Percentiles rank a stretch among this genome's conserved stretches.
Conservation (phyloP, 1,140 invertebrate genomes). For the Pinna nobilis region DNA sequence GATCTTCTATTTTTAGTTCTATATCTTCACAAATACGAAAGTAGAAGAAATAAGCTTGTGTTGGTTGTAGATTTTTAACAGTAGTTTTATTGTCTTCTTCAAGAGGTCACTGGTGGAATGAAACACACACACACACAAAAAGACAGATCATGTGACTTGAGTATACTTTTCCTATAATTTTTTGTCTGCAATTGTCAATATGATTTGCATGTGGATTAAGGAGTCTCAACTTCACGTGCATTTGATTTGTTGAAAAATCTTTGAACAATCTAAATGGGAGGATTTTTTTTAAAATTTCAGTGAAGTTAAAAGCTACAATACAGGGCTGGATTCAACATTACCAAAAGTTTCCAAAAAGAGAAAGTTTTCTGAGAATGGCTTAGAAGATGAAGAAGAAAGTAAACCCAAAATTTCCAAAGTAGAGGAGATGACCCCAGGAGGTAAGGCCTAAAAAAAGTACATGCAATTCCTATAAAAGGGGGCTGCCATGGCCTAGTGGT, state of each 20-base stretch:
- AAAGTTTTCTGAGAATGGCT: slow-evolving; percentile 68
- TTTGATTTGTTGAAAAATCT: background rate
- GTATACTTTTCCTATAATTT: background rate
- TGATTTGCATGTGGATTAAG: background rate
- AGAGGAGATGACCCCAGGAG: slow-evolving; percentile 16
- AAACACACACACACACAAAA: background rate
- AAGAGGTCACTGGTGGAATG: background rate
- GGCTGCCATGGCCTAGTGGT: too few species aligned
- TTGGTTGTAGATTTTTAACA: background rate
- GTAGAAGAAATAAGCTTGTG: background rate
- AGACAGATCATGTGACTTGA: background rate
- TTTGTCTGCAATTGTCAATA: background rate
- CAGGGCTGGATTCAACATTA: slow-evolving; percentile 76
- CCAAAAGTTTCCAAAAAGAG: slow-evolving; percentile 71
- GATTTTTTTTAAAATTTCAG: slow-evolving; percentile 63
- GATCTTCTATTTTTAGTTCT: background rate
- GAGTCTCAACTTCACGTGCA: too few species aligned
- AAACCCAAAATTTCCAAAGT: slow-evolving; percentile 51
- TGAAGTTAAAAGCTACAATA: slow-evolving; percentile 75
- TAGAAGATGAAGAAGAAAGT: slow-evolving; percentile 51
- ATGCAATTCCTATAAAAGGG: too few species aligned
- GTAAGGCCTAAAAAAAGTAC: too few species aligned
- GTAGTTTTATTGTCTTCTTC: background rate
- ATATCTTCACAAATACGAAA: background rate
- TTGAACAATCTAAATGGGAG: background rate